These are phyloP conservation scores for Teleogryllus occipitalis DNA, from an alignment of 1,140 invertebrate species.

Conservation along the genomic window DNA sequence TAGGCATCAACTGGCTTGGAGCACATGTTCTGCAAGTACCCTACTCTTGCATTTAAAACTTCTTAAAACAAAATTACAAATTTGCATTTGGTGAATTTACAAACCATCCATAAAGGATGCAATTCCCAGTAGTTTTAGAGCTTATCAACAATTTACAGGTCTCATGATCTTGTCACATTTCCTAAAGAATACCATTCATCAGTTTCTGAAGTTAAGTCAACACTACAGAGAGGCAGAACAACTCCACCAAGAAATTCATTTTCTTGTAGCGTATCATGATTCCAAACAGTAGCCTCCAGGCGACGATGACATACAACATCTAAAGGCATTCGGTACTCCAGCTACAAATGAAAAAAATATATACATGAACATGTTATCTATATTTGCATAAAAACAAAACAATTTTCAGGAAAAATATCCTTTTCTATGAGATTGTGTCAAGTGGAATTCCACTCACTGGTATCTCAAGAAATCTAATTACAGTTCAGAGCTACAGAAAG, in stretches of 20 bases:
- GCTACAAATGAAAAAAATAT: conserved; percentile 40
- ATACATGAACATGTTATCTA: not conserved
- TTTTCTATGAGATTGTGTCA: too few species aligned
- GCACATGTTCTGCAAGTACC: not conserved
- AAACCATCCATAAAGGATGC: not conserved
- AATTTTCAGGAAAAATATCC: too few species aligned
- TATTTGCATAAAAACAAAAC: not conserved
- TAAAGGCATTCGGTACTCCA: conserved; percentile 79
- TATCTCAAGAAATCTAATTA: too few species aligned
- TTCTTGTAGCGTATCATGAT: conserved; percentile 89
- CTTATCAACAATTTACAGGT: not conserved
- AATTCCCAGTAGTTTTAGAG: not conserved
- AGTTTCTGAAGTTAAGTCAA: conserved; percentile 68
- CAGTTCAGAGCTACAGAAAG: too few species aligned
- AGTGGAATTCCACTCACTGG: too few species aligned
- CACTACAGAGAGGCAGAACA: conserved; percentile 58
- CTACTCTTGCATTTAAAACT: not conserved
- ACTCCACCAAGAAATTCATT: conserved; percentile 90
- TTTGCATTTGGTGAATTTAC: not conserved
- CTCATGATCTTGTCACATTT: conserved; percentile 29
- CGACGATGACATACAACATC: conserved; percentile 65
- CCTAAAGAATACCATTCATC: conserved; percentile 69
- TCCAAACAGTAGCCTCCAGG: conserved; percentile 90
- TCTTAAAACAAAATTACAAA: not conserved
- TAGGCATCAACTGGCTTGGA: not conserved